Evolutionary conservation across 2,113 vertebrate genomes (phyloP).

Genomic region (Oenanthe melanoleuca): DNA sequence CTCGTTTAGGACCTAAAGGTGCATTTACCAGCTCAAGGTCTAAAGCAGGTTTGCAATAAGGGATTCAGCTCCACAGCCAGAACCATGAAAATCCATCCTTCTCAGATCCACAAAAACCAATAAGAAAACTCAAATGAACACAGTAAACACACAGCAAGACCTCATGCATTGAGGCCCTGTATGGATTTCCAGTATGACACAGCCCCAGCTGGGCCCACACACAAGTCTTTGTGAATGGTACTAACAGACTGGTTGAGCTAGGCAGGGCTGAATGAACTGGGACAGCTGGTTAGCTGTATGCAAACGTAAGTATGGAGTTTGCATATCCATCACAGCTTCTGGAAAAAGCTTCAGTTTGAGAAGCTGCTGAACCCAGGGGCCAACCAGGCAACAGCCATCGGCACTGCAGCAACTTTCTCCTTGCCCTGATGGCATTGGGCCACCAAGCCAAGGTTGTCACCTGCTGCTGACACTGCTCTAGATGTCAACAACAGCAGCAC

Average conservation of each 20-base stretch:
- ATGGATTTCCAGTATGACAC: background rate
- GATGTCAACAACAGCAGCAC: background rate
- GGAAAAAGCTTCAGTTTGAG: background rate
- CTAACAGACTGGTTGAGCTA: slow-evolving; percentile 43
- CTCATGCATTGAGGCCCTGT: background rate
- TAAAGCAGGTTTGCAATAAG: background rate
- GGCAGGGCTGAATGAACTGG: slow-evolving; percentile 41
- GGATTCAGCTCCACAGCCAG: background rate
- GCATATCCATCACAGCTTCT: slow-evolving; percentile 49
- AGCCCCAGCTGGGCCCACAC: background rate
- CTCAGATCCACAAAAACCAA: background rate
- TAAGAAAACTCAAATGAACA: background rate
- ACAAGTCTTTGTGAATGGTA: background rate
- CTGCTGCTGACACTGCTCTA: background rate
- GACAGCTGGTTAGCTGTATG: slow-evolving; percentile 32
- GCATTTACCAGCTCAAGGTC: background rate
- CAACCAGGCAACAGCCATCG: background rate
- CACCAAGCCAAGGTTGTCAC: background rate
- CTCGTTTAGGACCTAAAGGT: background rate
- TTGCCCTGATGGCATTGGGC: background rate
- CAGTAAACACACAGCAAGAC: background rate
- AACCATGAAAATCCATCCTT: background rate
- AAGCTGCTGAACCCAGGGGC: background rate
- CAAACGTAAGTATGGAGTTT: slow-evolving; percentile 9
- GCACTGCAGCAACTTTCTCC: background rate